Conservation (phyloP, 2,113 vertebrate species). For the Atractosteus spatula region DNA sequence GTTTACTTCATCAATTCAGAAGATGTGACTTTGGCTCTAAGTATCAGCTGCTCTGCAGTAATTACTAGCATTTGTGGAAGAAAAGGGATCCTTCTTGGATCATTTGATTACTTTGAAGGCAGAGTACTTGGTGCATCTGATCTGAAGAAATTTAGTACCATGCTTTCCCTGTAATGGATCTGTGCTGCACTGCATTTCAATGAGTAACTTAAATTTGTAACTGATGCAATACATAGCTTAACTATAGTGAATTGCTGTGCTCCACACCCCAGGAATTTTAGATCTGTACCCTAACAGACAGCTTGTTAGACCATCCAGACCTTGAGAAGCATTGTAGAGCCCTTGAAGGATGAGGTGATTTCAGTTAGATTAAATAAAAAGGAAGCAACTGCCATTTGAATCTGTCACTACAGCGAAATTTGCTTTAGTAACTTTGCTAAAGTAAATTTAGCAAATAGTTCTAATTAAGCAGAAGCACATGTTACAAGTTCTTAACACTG, state of each 20-base stretch:
- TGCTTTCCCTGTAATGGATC: slow-evolving; percentile 15
- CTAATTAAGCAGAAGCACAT: no score
- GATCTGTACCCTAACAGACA: no score
- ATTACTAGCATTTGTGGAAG: slow-evolving; percentile 31
- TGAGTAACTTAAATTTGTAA: slow-evolving; percentile 25
- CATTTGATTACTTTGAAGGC: slow-evolving; percentile 36
- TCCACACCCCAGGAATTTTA: not conserved
- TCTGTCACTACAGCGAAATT: no score
- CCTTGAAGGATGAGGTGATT: no score
- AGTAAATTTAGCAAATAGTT: no score
- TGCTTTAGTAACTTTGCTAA: no score
- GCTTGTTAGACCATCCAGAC: no score
- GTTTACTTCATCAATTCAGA: slow-evolving; percentile 10
- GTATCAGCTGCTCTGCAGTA: slow-evolving; percentile 18
- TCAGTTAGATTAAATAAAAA: no score
- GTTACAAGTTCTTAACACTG: no score
- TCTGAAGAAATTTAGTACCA: slow-evolving; percentile 30
- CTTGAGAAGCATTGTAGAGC: no score
- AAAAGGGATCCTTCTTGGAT: slow-evolving; percentile 17
- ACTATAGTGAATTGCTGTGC: not conserved
- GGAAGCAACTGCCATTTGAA: no score
- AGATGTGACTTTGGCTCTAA: slow-evolving; percentile 13
- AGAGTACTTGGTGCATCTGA: slow-evolving; percentile 21
- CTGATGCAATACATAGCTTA: not conserved
- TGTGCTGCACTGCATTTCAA: slow-evolving; percentile 34